Evolutionary conservation across 1,140 invertebrate species (phyloP), one percentile per base, ranked within the genome.

Genomic region (Mya arenaria): DNA sequence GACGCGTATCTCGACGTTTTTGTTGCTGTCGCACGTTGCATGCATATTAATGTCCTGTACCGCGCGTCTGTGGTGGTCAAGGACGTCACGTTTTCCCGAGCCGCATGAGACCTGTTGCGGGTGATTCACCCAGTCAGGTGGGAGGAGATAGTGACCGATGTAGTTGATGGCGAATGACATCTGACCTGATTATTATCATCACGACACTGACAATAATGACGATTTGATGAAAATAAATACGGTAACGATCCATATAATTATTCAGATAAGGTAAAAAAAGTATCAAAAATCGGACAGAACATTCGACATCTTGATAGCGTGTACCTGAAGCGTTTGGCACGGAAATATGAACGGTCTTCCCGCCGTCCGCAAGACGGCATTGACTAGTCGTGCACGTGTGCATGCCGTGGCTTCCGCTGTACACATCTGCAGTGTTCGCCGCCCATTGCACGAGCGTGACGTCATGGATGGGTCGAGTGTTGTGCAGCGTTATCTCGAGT

Each of bases 81-180:
- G n/a, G 19, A 69, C 71, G n/a, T 19, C 65, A 6, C 39, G 28
- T 36, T 36, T 69, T 55, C 39, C 41, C 15, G 81, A 66, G 19
- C 44, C 68, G 72, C 89, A 90, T 0, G 77, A 84, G 48, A 84
- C 78, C 71, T 83, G 84, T 30, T 72, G 55, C 0, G 89, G 89
- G 6, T 87, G 63, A 55, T 85, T 68, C 15, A 80, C 71, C 89
- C 89, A 90, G 65, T 85, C 81, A 36, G 60, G 69, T 17, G 89
- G 89, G 19, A 87, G 60, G 8, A 90, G 44, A 63, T 90, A 90
- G 44, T 89, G 87, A 2, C 88, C 86, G 28, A 90, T 87, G 52
- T 87, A 87, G 75, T 90, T 90, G 32, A 88, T 71, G 17, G 89
- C 89, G 80, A 74, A 90, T 10, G 66, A 84, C 88, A 90, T 89